Base-by-base conservation (phyloP, 2,888 invertebrate species). In the Odontocolon sp. region DNA sequence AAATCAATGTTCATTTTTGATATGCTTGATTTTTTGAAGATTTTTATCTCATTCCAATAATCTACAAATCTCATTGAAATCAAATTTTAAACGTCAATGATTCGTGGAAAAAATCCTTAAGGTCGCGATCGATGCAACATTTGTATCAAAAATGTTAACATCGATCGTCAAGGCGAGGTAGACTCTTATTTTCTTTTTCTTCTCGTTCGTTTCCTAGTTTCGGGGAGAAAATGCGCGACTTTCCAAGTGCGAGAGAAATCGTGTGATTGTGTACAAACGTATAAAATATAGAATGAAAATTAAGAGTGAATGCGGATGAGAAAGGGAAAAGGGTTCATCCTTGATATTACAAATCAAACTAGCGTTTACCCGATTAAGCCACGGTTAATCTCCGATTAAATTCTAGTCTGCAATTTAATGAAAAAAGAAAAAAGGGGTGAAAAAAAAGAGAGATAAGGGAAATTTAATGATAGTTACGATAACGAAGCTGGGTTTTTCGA, bases 301-400 rank as follows among this genome's bases (percentile, higher is more conserved):
- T 59, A 28, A 11, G 67, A 36, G 40, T 40, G 59, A 11, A 67
- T 38, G 54, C 11, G 28, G 4, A 26, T 64, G 26, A 40, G 50
- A 40, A 16, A 16, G 52, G 11, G 28, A 66, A 69, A 81, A 76
- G 80, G 80, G 81, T 79, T 83, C 81, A 85, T 84, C 85, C 83
- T 87, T 85, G 86, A 86, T 85, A 77, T 85, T 87, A 86, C 82
- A 84, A 89, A 90, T 88, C 88, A 88, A 89, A 89, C 85, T 88
- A 88, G 87, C 87, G 87, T 88, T 87, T 88, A 89, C 83, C 87
- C 86, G 86, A 87, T 86, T 88, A 88, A 88, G 87, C 87, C 84
- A 85, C 82, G 83, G 88, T 88, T 88, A 87, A 88, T 87, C 87
- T 87, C 83, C 83, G 83, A 88, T 88, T 88, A 88, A 89, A 87